Conservation (phyloP, 2,888 invertebrate genomes). For the Panzeria rudis region DNA sequence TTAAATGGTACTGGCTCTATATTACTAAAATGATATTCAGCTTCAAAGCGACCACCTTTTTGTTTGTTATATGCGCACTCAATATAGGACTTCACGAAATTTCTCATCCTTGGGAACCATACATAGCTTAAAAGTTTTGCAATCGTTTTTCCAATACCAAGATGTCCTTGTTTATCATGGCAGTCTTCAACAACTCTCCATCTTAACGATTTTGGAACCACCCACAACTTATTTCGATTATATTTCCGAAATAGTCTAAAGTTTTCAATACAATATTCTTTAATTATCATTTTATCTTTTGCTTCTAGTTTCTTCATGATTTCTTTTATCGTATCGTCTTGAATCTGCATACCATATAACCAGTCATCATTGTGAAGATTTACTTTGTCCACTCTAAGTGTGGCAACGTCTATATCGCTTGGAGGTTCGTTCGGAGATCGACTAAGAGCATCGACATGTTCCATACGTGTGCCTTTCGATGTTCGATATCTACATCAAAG, state of each 20-base stretch:
- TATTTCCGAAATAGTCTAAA: neutral
- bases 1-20: neutral
- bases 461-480: slow-evolving; percentile 33
- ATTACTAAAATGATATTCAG: no score
- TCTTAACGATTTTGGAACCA: no score
- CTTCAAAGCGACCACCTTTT: slow-evolving; percentile 25
- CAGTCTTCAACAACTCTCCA: slow-evolving; percentile 24
- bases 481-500: neutral
- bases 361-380: slow-evolving; percentile 7
- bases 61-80: slow-evolving; percentile 79
- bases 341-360: slow-evolving; percentile 24
- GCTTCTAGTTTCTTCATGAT: neutral
- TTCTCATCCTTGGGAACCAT: slow-evolving; percentile 9
- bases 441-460: slow-evolving; percentile 26
- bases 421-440: neutral
- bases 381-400: slow-evolving; percentile 1
- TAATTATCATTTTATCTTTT: neutral
- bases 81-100: slow-evolving; percentile 14
- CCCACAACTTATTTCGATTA: slow-evolving; percentile 5
- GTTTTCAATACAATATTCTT: neutral
- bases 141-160: slow-evolving; percentile 20
- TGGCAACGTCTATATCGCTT: slow-evolving; percentile 30
- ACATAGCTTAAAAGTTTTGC: slow-evolving; percentile 15
- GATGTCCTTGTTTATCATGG: slow-evolving; percentile 12
- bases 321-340: neutral